phyloP scores from a whole-genome alignment of 2,113 vertebrate species.

The Pangasianodon hypophthalmus region DNA sequence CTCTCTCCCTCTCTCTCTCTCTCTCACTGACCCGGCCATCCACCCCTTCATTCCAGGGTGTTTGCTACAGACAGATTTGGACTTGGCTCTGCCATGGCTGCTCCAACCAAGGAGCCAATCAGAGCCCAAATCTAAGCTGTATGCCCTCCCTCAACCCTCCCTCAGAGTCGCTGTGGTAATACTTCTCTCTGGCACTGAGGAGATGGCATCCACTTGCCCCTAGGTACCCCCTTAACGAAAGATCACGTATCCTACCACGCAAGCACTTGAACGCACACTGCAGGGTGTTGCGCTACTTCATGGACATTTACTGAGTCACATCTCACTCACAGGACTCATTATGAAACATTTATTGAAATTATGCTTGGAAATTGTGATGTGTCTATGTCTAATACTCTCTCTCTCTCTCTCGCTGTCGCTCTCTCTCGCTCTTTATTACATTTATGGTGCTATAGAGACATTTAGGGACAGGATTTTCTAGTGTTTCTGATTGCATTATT shows the following conservation, averaged over 20 bases:
- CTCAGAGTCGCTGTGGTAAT: neutral
- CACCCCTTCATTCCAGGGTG: slow-evolving; percentile 29
- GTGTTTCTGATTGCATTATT: neutral
- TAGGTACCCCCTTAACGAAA: slow-evolving; percentile 15
- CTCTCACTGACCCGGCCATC: slow-evolving; percentile 14
- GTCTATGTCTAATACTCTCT: neutral
- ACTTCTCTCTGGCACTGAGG: slow-evolving; percentile 20
- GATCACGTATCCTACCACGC: slow-evolving; percentile 40
- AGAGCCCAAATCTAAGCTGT: slow-evolving; percentile 28
- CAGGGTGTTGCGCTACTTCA: slow-evolving; percentile 5
- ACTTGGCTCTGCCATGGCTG: slow-evolving; percentile 52
- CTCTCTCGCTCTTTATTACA: neutral
- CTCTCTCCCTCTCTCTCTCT: slow-evolving; percentile 11
- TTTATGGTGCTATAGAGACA: neutral
- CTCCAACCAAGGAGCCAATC: slow-evolving; percentile 47
- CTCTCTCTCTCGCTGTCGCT: neutral
- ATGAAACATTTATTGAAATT: slow-evolving; percentile 22
- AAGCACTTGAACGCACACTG: slow-evolving; percentile 31
- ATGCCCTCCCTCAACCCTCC: slow-evolving; percentile 5
- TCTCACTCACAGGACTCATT: slow-evolving; percentile 26
- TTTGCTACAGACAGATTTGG: slow-evolving; percentile 43
- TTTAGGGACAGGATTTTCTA: neutral
- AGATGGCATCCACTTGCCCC: slow-evolving; percentile 42
- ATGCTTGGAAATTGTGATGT: slow-evolving; percentile 23
- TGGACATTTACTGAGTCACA: neutral